Base-by-base conservation (phyloP, 53 echinoderm and acorn worm species). In the Hippasteria phrygiana region DNA sequence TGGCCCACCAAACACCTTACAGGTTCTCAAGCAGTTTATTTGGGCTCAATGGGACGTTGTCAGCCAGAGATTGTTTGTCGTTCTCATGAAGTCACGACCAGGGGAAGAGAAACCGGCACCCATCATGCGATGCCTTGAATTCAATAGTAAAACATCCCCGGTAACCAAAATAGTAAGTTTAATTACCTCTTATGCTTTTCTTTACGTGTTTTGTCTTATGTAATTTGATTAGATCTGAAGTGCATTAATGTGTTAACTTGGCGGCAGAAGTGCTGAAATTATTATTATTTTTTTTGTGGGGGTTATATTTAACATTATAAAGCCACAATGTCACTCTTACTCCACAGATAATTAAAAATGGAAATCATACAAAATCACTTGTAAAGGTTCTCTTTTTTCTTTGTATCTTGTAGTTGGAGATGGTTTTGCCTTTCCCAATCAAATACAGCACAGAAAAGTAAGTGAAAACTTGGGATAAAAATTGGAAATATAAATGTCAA, bases 1-100 rank as follows among this genome's bases (percentile, higher is more conserved):
- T 62, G 92, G 90, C n/a, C 98, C 92, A 3, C 95, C 98, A 40
- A 88, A 89, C 33, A 93, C 95, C 29, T 79, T 70, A 20, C 93
- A 93, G 29, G 83, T 97, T 3, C 77, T 90, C n/a, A 94, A 90
- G 46, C 89, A 87, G 33, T 97, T 97, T 54, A 80, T 95, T 16
- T 97, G 98, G 98, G 94, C 98, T 9, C 98, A 95, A 75, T 97
- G 98, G 98, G 98, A 97, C 74, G 91, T 87, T 20, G 77, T 86
- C 62, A 91, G 59, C 38, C 98, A 97, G 55, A 71, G 94, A 0
- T 91, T 95, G 33, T 97, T 81, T 40, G 74, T 95, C 2, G 75
- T 97, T 1, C 77, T 91, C 33, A 89, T 89, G 48, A 78, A 42
- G 43, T 56, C 87, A 13, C 80, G 88, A 5, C 79, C 38, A 50